phyloP scores from a whole-genome alignment of 2,888 invertebrate genomes.

The Charanyca ferruginea region DNA sequence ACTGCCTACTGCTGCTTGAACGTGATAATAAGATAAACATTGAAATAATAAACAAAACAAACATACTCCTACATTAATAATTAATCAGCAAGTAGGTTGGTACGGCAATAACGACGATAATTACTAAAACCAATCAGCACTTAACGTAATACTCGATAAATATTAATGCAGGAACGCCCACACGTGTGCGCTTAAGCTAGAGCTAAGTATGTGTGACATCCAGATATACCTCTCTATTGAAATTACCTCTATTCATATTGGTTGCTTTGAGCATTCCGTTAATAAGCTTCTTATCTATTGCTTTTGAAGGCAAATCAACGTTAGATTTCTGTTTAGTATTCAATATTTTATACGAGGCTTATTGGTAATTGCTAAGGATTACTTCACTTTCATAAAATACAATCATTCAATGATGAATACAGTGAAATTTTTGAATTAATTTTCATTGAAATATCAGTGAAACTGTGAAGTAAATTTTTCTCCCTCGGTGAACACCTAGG shows the following conservation, averaged over 20 bases:
- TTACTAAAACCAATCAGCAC: conserved; percentile 33
- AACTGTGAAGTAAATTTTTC: too few species aligned
- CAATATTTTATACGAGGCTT: conserved; percentile 5
- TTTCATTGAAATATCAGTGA: neutral
- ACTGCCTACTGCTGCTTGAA: too few species aligned
- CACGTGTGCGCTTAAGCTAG: conserved; percentile 9
- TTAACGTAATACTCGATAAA: conserved; percentile 40
- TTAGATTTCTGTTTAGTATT: neutral
- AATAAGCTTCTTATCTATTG: conserved; percentile 36
- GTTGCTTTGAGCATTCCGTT: conserved; percentile 21
- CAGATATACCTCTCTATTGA: conserved; percentile 35
- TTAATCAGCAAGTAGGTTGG: neutral
- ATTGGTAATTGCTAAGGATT: neutral
- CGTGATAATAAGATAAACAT: neutral
- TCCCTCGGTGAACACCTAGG: too few species aligned
- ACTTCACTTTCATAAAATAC: neutral
- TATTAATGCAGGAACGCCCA: conserved; percentile 16
- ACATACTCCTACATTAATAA: neutral
- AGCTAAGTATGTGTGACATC: conserved; percentile 6
- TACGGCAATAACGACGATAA: conserved; percentile 3
- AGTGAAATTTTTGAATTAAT: neutral
- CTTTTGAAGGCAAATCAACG: conserved; percentile 22
- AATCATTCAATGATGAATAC: neutral
- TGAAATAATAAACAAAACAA: neutral
- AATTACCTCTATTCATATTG: conserved; percentile 29